phyloP scores from a whole-genome alignment of 2,888 invertebrate species.

The Dynastes grantii region DNA sequence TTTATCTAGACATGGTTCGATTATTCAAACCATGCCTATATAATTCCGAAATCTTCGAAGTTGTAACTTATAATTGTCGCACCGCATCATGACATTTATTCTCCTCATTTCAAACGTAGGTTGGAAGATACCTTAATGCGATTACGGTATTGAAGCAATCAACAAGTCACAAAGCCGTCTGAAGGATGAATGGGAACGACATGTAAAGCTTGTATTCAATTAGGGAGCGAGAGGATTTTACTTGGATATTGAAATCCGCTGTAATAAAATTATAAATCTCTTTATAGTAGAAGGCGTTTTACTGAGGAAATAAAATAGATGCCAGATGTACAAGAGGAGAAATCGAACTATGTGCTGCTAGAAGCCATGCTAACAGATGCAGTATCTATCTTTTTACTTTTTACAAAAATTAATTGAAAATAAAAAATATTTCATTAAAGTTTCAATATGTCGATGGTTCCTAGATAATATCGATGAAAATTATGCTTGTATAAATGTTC shows the following conservation, averaged over 20 bases:
- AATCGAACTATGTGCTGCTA: too few species aligned
- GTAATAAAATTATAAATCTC: neutral
- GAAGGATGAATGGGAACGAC: neutral
- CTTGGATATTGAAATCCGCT: neutral
- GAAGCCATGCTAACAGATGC: too few species aligned
- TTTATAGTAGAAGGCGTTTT: too few species aligned
- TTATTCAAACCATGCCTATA: neutral
- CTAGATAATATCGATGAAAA: too few species aligned
- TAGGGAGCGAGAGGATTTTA: neutral
- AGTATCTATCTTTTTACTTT: too few species aligned
- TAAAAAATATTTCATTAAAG: too few species aligned
- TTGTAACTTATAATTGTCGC: neutral
- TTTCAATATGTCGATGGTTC: too few species aligned
- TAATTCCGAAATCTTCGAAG: neutral
- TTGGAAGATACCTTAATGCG: neutral
- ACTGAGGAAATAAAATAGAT: too few species aligned
- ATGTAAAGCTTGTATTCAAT: neutral
- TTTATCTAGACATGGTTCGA: too few species aligned
- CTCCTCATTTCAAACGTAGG: neutral
- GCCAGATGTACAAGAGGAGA: too few species aligned
- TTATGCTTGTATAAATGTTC: too few species aligned
- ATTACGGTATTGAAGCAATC: conserved; percentile 2
- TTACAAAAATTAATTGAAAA: too few species aligned
- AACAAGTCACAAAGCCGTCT: conserved; percentile 10
- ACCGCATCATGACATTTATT: neutral